Base-by-base conservation (phyloP, 2,888 invertebrate genomes). In the Subacronicta megacephala region DNA sequence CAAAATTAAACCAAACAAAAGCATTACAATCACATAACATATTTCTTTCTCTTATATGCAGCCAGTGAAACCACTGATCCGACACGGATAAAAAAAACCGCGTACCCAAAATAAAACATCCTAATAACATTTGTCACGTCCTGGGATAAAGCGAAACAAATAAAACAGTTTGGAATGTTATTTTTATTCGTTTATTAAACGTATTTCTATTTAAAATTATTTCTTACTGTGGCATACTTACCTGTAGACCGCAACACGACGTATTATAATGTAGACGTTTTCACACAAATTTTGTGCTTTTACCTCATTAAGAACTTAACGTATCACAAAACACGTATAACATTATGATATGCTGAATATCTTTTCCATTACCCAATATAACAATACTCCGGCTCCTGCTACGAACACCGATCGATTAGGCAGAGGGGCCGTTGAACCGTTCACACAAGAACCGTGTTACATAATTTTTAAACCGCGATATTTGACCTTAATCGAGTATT, bases 201-300 rank as follows among this genome's bases (percentile, higher is more conserved):
- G 62, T 57, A 54, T 77, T 75, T 77, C 73, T 64, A 60, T 69
- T 70, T 58, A 59, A 64, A 65, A 60, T 72, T 60, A 69, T 63
- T 66, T 66, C 75, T 71, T 73, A 68, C 60, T 60, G 52, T 72
- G 47, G 58, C 47, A 76, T 83, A 88, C 88, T 88, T 75, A 88
- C 88, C 88, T 73, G 52, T 33, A 45, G 29, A 57, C 67, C 51
- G 56, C 49, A 65, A 41, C 64, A 54, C 63, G 46, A 18, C 42
- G 57, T 10, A 52, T 37, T 18, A 42, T 40, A 37, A 26, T 26
- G 33, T 37, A 20, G 55, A 38, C 40, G 37, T 41, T 44, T 26
- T 53, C 45, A 51, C 75, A 67, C 58, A 38, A 35, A 36, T 10
- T 47, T 44, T 17, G 33, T 67, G 52, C n/a, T 36, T 47, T 47